Evolutionary conservation across 2,113 vertebrate genomes (phyloP).

Genomic region (Saimiri boliviensis): DNA sequence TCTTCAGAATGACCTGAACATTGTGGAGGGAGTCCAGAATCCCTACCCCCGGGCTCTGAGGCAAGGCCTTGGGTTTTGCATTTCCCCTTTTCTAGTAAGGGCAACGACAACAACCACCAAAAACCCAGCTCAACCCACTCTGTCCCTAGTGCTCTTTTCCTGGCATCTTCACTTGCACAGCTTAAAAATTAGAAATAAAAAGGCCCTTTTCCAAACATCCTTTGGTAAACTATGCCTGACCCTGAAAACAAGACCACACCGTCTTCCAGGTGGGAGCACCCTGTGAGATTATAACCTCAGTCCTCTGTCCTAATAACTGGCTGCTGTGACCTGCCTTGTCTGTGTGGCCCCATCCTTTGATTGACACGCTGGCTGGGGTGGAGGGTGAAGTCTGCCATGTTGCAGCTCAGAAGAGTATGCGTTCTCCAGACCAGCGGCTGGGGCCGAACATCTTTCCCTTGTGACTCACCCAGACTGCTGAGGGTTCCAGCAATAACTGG

Average conservation of each 20-base stretch:
- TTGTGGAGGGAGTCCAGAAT: not conserved
- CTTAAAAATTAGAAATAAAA: not conserved
- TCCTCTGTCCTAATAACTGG: not conserved
- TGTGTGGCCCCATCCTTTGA: not conserved
- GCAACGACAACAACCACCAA: not conserved
- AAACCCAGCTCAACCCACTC: not conserved
- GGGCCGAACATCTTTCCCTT: not conserved
- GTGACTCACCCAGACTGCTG: not conserved
- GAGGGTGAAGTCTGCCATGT: rapidly evolving
- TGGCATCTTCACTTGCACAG: no score
- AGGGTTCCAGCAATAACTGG: not conserved
- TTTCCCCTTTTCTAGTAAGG: not conserved
- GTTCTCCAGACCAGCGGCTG: not conserved
- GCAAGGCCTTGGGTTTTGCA: not conserved
- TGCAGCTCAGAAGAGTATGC: not conserved
- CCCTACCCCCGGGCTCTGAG: no score
- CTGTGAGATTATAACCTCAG: rapidly evolving
- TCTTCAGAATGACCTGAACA: rapidly evolving
- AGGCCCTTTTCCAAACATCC: not conserved
- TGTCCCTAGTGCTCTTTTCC: not conserved
- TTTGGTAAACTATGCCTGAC: not conserved
- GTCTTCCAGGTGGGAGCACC: not conserved
- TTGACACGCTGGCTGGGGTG: not conserved
- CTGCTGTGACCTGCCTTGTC: no score
- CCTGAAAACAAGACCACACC: not conserved